These are phyloP conservation scores for Hoplodrina ambigua DNA, from an alignment of 2,888 invertebrate species.

Conservation along the genomic window DNA sequence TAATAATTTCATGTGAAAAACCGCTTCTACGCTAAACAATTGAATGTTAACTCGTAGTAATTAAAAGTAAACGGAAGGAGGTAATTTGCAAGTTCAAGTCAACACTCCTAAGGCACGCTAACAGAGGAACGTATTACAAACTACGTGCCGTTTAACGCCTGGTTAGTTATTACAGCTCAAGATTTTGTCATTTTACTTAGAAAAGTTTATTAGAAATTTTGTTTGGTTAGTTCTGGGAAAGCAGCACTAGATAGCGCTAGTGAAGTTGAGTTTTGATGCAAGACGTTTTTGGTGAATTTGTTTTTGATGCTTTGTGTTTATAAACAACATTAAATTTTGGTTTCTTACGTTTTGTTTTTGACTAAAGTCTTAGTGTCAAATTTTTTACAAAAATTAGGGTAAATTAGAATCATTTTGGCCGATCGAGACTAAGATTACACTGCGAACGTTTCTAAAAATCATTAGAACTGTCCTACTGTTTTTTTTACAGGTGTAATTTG, in stretches of 20 bases:
- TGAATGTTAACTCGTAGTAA: conserved; percentile 51
- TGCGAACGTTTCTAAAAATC: too few relatives aligned
- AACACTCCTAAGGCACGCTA: conserved; percentile 35
- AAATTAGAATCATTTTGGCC: too few relatives aligned
- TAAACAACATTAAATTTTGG: too few relatives aligned
- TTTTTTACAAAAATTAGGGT: too few relatives aligned
- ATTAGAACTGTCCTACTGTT: too few relatives aligned
- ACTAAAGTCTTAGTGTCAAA: too few relatives aligned
- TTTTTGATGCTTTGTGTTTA: neutral
- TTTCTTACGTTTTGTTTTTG: too few relatives aligned
- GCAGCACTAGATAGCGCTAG: conserved; percentile 32
- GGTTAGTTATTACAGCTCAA: conserved; percentile 7
- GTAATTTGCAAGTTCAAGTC: conserved; percentile 48
- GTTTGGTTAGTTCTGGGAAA: conserved; percentile 6
- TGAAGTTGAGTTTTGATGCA: neutral
- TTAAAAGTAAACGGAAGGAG: conserved; percentile 64
- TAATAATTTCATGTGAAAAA: conserved; percentile 27
- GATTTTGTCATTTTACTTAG: conserved; percentile 8
- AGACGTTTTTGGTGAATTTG: neutral
- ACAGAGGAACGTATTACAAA: conserved; percentile 35
- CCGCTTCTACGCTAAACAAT: conserved; percentile 40
- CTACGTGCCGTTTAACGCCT: conserved; percentile 24
- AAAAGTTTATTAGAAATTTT: neutral
- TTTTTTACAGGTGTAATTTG: neutral
- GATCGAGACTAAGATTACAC: too few relatives aligned